phyloP scores from a whole-genome alignment of 2,113 vertebrate genomes.

The Cryptomyrus ogoouensis region DNA sequence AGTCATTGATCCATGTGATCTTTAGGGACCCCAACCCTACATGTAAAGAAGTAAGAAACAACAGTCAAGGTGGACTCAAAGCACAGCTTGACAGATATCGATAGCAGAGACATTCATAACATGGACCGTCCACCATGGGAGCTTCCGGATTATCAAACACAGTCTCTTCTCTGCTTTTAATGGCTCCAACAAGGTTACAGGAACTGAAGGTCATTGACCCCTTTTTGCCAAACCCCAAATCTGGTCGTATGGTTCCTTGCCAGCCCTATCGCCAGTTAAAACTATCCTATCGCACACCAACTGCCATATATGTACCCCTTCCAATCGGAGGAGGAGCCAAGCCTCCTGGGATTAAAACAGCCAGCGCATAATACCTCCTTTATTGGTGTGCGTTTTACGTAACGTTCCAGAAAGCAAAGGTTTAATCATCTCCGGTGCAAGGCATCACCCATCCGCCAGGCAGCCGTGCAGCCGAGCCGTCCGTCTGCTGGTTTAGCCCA shows the following conservation, averaged over 20 bases:
- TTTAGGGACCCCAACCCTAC: neutral
- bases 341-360: constrained; percentile 9
- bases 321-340: constrained; percentile 39
- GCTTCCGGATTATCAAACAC: neutral
- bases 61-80: neutral
- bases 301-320: constrained; percentile 44
- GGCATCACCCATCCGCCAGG: neutral
- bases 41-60: neutral
- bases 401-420: neutral
- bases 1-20: neutral
- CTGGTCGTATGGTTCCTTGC: constrained; percentile 41
- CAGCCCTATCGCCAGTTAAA: constrained; percentile 38
- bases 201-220: neutral
- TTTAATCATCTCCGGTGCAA: neutral
- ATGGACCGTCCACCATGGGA: neutral
- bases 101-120: neutral
- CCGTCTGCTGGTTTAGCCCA: neutral
- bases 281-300: constrained; percentile 34
- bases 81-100: neutral
- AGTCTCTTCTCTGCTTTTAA: neutral
- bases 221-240: constrained; percentile 27
- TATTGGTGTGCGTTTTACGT: neutral
- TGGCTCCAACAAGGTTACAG: neutral
- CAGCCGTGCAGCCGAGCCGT: neutral
- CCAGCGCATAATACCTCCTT: neutral